Conservation (phyloP, 1,140 invertebrate species). For the Pseudachorutes palmiensis region DNA sequence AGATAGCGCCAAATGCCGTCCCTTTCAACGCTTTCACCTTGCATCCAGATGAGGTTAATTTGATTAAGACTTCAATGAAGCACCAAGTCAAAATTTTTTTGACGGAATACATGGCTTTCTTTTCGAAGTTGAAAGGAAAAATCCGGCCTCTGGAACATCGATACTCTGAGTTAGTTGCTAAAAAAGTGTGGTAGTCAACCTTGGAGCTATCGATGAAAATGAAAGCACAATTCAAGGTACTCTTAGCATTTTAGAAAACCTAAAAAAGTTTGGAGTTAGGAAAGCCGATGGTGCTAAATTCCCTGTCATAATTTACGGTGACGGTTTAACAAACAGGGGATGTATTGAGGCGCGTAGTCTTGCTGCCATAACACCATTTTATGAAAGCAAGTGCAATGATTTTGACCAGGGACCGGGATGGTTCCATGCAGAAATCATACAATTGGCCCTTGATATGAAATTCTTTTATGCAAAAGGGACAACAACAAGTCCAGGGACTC, state of each 20-base stretch:
- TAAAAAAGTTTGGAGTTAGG: background rate
- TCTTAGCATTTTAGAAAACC: background rate
- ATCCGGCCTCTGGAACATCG: background rate
- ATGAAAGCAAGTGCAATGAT: background rate
- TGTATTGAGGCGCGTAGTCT: background rate
- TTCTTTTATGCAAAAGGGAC: background rate
- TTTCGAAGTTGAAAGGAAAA: background rate
- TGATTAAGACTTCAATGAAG: background rate
- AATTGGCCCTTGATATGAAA: background rate
- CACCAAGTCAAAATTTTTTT: background rate
- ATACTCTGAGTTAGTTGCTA: background rate
- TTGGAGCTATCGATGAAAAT: conserved; percentile 2
- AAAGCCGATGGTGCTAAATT: background rate
- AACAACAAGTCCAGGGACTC: background rate
- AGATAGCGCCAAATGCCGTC: background rate
- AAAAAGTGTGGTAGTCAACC: background rate
- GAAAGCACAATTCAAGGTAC: background rate
- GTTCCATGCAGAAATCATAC: background rate
- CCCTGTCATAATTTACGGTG: background rate
- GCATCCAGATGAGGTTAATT: background rate
- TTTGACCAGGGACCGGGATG: background rate
- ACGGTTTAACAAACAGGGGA: background rate
- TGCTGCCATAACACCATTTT: background rate
- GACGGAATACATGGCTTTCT: background rate
- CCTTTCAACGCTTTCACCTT: background rate